Conservation (phyloP, 2,113 vertebrate species). For the Haplotaxodon microlepis region DNA sequence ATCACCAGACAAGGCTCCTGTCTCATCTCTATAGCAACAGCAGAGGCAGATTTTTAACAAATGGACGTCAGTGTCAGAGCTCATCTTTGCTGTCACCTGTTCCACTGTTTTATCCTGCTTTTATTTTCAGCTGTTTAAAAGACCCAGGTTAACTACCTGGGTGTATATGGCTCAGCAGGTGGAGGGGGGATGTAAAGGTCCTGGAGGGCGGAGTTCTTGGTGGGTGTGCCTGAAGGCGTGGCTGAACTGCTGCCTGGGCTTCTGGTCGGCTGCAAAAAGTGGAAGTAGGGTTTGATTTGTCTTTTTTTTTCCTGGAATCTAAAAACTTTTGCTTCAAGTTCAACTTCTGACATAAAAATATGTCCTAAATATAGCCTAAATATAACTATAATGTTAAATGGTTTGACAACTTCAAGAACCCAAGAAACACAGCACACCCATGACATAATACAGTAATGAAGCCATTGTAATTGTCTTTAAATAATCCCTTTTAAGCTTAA, state of each 20-base stretch:
- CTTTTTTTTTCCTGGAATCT: background rate
- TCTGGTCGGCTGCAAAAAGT: conserved; percentile 83
- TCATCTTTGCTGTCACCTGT: background rate
- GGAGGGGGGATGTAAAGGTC: conserved; percentile 97
- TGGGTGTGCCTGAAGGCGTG: conserved; percentile 91
- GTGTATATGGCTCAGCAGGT: conserved; percentile 89
- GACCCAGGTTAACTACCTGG: conserved; percentile 72
- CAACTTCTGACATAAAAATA: background rate
- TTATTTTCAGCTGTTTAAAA: background rate
- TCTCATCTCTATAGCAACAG: conserved; percentile 81
- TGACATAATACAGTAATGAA: background rate
- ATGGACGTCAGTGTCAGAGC: background rate
- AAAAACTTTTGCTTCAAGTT: background rate
- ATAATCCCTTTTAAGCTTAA: background rate
- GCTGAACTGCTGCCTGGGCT: conserved; percentile 93
- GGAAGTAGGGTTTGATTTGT: background rate
- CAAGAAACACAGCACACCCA: accelerated
- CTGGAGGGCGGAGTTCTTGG: conserved; percentile 93
- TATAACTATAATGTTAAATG: background rate
- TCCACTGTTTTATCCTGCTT: background rate
- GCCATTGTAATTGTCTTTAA: background rate
- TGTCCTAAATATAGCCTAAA: background rate
- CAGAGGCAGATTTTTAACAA: background rate
- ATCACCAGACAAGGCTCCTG: conserved; percentile 82
- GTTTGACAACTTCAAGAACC: background rate